phyloP scores from a whole-genome alignment of 2,113 vertebrate genomes.

The Erpornis zantholeuca region DNA sequence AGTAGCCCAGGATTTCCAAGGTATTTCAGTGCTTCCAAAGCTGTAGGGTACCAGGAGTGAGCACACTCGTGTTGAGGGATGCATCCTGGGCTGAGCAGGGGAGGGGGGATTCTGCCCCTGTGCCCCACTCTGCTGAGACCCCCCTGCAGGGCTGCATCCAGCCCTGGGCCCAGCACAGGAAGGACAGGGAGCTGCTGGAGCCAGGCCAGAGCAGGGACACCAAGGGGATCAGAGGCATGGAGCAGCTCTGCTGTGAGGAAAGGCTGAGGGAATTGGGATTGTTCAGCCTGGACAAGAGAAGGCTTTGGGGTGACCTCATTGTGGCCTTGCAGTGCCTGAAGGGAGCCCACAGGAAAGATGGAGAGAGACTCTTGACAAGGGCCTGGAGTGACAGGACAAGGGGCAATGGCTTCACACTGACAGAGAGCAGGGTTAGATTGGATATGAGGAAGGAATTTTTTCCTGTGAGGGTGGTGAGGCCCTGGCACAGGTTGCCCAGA shows the following conservation, averaged over 20 bases:
- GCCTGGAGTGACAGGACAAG: not conserved
- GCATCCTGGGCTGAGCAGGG: not conserved
- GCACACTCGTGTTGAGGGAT: fast-evolving
- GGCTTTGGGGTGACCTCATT: not conserved
- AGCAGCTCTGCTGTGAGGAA: too few species aligned
- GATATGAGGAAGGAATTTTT: fast-evolving
- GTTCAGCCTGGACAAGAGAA: not conserved
- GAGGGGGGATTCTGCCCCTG: not conserved
- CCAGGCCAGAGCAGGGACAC: too few species aligned
- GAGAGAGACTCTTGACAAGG: not conserved
- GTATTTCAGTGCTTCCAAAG: not conserved
- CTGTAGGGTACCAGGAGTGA: not conserved
- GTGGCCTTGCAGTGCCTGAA: not conserved
- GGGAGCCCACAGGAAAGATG: not conserved
- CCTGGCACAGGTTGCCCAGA: not conserved
- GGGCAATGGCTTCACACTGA: not conserved
- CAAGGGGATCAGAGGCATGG: too few species aligned
- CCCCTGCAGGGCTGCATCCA: not conserved
- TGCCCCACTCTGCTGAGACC: not conserved
- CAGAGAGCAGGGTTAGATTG: fast-evolving
- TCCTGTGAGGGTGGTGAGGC: too few species aligned
- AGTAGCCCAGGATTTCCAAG: not conserved
- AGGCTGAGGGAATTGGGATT: not conserved
- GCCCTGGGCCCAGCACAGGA: not conserved
- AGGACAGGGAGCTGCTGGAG: not conserved